These are phyloP conservation scores for Aleiodes leptofemur DNA, from an alignment of 2,888 invertebrate species.

Conservation along the genomic window DNA sequence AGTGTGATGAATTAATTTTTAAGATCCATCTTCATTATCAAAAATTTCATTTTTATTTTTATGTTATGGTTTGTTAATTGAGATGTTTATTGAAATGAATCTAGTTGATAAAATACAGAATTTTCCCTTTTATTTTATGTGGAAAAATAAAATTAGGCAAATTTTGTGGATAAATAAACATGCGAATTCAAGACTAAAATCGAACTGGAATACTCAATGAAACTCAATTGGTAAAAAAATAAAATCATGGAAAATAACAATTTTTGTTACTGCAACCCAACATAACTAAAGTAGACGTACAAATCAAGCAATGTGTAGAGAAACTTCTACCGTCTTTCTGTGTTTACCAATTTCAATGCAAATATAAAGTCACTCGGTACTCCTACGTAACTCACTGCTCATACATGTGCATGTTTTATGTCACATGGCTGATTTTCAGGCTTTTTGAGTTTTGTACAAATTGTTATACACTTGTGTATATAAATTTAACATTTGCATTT, in stretches of 20 bases:
- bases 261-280: constrained; percentile 19
- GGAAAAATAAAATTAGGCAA: constrained; percentile 1
- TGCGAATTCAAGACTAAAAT: neutral
- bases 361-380: constrained; percentile 61
- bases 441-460: constrained; percentile 52
- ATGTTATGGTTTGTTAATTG: too few relatives aligned
- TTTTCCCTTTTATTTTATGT: neutral
- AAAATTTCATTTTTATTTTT: too few relatives aligned
- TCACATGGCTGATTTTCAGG: constrained; percentile 42
- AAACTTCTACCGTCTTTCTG: constrained; percentile 47
- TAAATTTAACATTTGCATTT: constrained; percentile 17
- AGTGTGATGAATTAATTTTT: too few relatives aligned
- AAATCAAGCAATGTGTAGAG: constrained; percentile 36
- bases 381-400: constrained; percentile 38
- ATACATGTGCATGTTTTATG: constrained; percentile 59
- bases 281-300: constrained; percentile 13
- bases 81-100: too few relatives aligned
- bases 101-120: too few relatives aligned
- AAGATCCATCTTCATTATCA: too few relatives aligned
- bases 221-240: constrained; percentile 29
- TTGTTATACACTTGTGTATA: constrained; percentile 20
- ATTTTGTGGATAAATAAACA: neutral
- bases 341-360: constrained; percentile 69
- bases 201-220: constrained; percentile 40
- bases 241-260: constrained; percentile 32